Conservation (phyloP, 2,888 invertebrate species). For the Caenorhabditis macrosperma region DNA sequence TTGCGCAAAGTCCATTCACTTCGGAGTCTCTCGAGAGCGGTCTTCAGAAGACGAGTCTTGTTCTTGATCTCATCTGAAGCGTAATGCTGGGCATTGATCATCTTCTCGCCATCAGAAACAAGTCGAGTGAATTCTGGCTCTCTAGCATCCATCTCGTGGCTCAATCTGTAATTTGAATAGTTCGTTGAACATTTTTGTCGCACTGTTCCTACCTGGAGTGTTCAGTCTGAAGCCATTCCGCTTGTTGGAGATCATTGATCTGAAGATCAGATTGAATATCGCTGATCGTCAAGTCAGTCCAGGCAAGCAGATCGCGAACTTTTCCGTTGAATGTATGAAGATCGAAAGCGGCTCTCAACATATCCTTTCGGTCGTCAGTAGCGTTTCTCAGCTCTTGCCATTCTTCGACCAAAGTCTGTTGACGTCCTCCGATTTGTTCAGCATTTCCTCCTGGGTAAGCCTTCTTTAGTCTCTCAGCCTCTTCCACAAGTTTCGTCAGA, state of each 20-base stretch:
- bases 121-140: conserved; percentile 88
- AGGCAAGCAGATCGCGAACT: conserved; percentile 91
- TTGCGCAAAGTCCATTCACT: conserved; percentile 92
- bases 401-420: conserved; percentile 89
- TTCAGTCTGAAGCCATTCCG: conserved; percentile 85
- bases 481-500: conserved; percentile 89
- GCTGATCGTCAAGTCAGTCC: conserved; percentile 89
- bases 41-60: conserved; percentile 83
- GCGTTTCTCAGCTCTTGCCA: conserved; percentile 91
- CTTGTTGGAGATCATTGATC: conserved; percentile 84
- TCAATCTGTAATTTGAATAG: conserved; percentile 53
- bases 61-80: conserved; percentile 83
- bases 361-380: conserved; percentile 88
- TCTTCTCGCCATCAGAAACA: conserved; percentile 87
- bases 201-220: conserved; percentile 81
- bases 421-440: conserved; percentile 90
- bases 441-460: conserved; percentile 86
- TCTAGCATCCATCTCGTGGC: conserved; percentile 90
- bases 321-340: conserved; percentile 85
- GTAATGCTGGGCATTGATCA: conserved; percentile 91
- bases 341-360: conserved; percentile 90
- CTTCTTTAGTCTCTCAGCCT: conserved; percentile 89
- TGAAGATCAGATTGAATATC: conserved; percentile 89
- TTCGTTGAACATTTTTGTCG: not conserved
- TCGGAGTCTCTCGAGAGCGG: conserved; percentile 88